Conservation (phyloP, 23 tunicate species). For the Halocynthia aurantium region DNA sequence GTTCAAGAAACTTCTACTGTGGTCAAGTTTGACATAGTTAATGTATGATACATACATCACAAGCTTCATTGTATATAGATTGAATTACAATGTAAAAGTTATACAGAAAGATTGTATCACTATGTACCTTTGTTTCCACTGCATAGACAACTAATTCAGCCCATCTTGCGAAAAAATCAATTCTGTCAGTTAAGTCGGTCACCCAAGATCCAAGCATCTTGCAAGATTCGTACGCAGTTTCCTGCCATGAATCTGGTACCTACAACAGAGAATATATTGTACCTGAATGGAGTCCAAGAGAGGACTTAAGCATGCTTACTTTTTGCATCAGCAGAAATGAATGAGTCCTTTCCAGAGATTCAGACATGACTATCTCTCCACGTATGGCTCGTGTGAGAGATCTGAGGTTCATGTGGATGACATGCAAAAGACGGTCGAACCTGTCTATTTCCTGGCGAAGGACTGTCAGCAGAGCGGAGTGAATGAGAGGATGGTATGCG, state of each 20-base stretch:
- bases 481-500: slow-evolving; percentile 42
- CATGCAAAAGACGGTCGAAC: slow-evolving; percentile 51
- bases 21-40: too few relatives aligned
- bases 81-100: background rate
- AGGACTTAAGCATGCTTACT: slow-evolving; percentile 19
- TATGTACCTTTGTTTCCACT: slow-evolving; percentile 61
- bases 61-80: too few relatives aligned
- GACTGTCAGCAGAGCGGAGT: slow-evolving; percentile 75
- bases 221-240: slow-evolving; percentile 80
- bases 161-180: slow-evolving; percentile 77
- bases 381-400: slow-evolving; percentile 49
- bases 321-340: slow-evolving; percentile 58
- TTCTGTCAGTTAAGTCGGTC: slow-evolving; percentile 60
- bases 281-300: too few relatives aligned
- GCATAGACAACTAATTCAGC: slow-evolving; percentile 51
- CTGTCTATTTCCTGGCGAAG: slow-evolving; percentile 89
- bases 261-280: slow-evolving; percentile 3
- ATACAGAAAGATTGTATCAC: background rate
- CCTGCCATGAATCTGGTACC: slow-evolving; percentile 81
- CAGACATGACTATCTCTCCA: slow-evolving; percentile 91
- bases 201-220: slow-evolving; percentile 86
- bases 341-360: slow-evolving; percentile 55
- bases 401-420: slow-evolving; percentile 33
- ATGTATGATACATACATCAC: too few relatives aligned
- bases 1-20: too few relatives aligned